These are phyloP conservation scores for Zoanthus solanderi DNA, from an alignment of 92 coral and sea anemone species.

Conservation along the genomic window DNA sequence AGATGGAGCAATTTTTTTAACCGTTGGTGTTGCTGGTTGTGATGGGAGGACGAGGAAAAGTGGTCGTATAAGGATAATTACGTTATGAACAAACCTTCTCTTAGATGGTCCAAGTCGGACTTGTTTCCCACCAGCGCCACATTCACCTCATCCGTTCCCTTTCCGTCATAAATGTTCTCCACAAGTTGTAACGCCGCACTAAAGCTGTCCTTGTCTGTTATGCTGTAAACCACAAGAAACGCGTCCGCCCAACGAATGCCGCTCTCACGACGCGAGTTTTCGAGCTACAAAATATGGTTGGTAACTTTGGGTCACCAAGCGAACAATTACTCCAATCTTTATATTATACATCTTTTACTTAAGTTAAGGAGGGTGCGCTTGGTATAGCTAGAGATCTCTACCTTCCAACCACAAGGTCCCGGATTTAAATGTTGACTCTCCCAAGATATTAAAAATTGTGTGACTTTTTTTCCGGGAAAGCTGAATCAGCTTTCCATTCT, in stretches of 20 bases:
- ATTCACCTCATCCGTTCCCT: slow-evolving; percentile 93
- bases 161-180: slow-evolving; percentile 87
- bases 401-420: no score
- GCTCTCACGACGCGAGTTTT: slow-evolving; percentile 47
- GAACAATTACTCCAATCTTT: neutral
- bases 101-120: slow-evolving; percentile 89
- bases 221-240: slow-evolving; percentile 94
- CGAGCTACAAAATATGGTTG: slow-evolving; percentile 9
- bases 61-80: neutral
- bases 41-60: neutral
- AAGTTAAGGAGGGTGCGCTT: no score
- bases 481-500: no score
- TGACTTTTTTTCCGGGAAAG: no score
- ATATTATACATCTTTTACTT: no score
- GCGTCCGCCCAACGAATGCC: slow-evolving; percentile 98
- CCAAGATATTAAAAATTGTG: no score
- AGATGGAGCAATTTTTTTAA: neutral
- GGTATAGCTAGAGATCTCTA: no score
- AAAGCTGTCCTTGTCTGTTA: slow-evolving; percentile 96
- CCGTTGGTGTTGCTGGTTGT: neutral
- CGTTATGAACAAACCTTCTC: slow-evolving; percentile 70
- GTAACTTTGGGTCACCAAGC: neutral
- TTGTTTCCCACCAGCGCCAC: slow-evolving; percentile 96
- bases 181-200: slow-evolving; percentile 89
- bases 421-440: no score